Conservation (phyloP, 1,140 invertebrate genomes). For the Oncopeltus fasciatus region DNA sequence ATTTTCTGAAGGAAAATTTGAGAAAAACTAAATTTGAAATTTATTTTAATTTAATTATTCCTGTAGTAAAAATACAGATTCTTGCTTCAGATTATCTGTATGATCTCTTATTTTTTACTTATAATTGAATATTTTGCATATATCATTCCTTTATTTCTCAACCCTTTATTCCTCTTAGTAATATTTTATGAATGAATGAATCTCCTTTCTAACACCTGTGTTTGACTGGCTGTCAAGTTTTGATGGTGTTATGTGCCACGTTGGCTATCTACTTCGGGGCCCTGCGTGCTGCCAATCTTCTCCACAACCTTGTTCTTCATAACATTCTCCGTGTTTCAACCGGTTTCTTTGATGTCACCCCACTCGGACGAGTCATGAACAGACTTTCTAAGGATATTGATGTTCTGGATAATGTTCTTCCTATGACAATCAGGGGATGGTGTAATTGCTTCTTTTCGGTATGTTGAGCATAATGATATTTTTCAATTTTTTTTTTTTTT, state of each 20-base stretch:
- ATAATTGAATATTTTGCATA: too few species aligned
- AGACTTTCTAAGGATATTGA: conserved; percentile 75
- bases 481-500: neutral
- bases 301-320: conserved; percentile 46
- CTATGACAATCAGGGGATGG: conserved; percentile 28
- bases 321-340: conserved; percentile 46
- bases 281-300: conserved; percentile 51
- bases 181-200: too few species aligned
- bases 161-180: too few species aligned
- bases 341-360: conserved; percentile 76
- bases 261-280: conserved; percentile 41
- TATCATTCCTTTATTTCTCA: too few species aligned
- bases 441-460: conserved; percentile 36
- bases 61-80: too few species aligned
- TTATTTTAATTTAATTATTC: too few species aligned
- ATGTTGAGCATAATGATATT: conserved; percentile 19
- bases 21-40: too few species aligned
- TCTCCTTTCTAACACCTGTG: too few species aligned
- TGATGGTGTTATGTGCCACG: conserved; percentile 12
- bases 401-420: conserved; percentile 42
- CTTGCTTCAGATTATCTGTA: too few species aligned
- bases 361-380: conserved; percentile 68
- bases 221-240: conserved; percentile 7
- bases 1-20: too few species aligned
- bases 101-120: too few species aligned